Percentiles rank a stretch among this genome's conserved stretches.
Evolutionary conservation across 1,140 invertebrate species (phyloP).

Genomic region (Radopholus similis): DNA sequence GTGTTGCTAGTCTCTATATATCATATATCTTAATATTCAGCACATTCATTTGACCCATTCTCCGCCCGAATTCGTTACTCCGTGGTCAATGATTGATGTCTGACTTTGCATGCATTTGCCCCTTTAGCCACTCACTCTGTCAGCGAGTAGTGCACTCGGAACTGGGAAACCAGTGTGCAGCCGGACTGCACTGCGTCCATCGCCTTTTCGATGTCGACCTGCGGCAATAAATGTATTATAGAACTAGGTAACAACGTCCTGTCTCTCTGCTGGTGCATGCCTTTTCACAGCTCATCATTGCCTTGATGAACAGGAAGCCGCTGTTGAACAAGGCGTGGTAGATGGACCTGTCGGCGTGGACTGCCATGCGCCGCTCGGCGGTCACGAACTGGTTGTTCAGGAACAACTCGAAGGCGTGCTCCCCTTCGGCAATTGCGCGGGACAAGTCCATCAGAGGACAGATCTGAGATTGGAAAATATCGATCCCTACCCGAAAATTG

Average conservation of each 20-base stretch:
- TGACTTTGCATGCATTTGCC: slow-evolving; percentile 91
- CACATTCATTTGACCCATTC: too few species aligned
- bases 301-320: slow-evolving; percentile 81
- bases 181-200: slow-evolving; percentile 72
- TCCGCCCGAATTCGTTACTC: too few species aligned
- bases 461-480: too few species aligned
- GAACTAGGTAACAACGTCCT: slow-evolving; percentile 12
- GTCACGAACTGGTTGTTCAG: slow-evolving; percentile 82
- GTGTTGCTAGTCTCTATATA: too few species aligned
- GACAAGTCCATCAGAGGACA: too few species aligned
- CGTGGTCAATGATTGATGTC: too few species aligned
- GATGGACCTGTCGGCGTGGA: slow-evolving; percentile 75
- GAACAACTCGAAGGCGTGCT: slow-evolving; percentile 73
- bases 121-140: slow-evolving; percentile 65
- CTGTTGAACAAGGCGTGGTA: slow-evolving; percentile 86
- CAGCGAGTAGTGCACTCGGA: slow-evolving; percentile 71
- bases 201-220: slow-evolving; percentile 73
- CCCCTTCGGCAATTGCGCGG: slow-evolving; percentile 69
- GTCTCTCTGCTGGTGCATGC: slow-evolving; percentile 62
- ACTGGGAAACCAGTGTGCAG: slow-evolving; percentile 73
- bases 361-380: slow-evolving; percentile 72
- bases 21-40: too few species aligned
- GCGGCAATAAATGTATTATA: slow-evolving; percentile 10
- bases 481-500: too few species aligned
- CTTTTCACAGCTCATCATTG: slow-evolving; percentile 84